A percentile compares a stretch with the other conserved stretches of the same genome.
Conservation (phyloP, 2,113 vertebrate species). For the Steatornis caripensis region DNA sequence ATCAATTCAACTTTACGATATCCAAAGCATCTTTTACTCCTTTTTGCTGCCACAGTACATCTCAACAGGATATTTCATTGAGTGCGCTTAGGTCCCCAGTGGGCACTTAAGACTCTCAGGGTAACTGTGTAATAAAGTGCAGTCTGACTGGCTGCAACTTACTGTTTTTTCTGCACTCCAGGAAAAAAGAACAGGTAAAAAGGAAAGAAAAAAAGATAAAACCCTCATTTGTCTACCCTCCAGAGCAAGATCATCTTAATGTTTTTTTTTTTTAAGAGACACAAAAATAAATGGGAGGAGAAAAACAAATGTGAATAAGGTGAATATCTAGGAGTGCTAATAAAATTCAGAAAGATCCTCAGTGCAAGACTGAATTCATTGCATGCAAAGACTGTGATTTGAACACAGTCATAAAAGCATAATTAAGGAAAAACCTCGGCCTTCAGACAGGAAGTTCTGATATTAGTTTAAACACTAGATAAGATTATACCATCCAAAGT, state of each 20-base stretch:
- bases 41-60: not conserved
- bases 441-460: not conserved
- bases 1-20: not conserved
- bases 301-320: not conserved
- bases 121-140: not conserved
- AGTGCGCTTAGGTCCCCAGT: not conserved
- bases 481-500: not conserved
- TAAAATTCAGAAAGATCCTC: not conserved
- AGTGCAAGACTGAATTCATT: not conserved
- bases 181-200: accelerated
- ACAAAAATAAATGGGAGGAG: accelerated
- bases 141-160: not conserved
- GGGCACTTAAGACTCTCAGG: not conserved
- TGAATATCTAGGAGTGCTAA: not conserved
- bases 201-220: not conserved
- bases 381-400: not conserved
- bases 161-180: not conserved
- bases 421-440: not conserved
- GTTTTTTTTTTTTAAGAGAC: not conserved
- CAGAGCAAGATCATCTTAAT: not conserved
- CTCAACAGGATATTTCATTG: not conserved
- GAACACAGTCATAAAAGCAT: not conserved
- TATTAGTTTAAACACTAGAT: not conserved
- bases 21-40: not conserved
- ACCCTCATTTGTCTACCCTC: not conserved